These are phyloP conservation scores for Drosophila subquinaria DNA, from an alignment of 2,888 invertebrate species.

Conservation along the genomic window DNA sequence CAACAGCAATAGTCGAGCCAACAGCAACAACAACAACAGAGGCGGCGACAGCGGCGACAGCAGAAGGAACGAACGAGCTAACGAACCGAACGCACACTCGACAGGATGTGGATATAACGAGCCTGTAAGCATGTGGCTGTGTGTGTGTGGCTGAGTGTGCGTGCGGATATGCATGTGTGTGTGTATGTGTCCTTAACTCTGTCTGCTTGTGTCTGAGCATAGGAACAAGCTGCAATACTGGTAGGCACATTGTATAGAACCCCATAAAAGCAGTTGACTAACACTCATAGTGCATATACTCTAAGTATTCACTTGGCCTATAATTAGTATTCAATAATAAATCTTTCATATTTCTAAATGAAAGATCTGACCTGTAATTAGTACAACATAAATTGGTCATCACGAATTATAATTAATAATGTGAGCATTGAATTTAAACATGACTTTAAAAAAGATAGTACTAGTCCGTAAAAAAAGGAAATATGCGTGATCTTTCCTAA, in stretches of 20 bases:
- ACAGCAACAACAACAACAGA: slow-evolving; percentile 21
- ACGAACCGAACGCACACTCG: slow-evolving; percentile 71
- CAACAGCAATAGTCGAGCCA: slow-evolving; percentile 26
- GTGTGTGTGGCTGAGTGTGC: background rate
- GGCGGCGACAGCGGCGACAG: slow-evolving; percentile 14
- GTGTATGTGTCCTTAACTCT: slow-evolving; percentile 31
- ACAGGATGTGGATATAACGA: slow-evolving; percentile 77
- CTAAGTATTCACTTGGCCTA: slow-evolving; percentile 6
- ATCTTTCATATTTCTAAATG: background rate
- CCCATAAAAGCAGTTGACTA: background rate
- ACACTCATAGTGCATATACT: slow-evolving; percentile 32
- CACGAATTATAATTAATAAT: slow-evolving; percentile 5
- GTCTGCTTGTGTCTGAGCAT: slow-evolving; percentile 45
- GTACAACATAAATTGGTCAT: background rate
- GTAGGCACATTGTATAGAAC: slow-evolving; percentile 36
- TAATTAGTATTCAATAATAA: background rate
- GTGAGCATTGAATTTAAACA: background rate
- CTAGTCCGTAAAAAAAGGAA: background rate
- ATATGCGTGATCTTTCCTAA: too few relatives aligned
- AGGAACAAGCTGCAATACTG: slow-evolving; percentile 61
- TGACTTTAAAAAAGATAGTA: background rate
- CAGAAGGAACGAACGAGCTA: slow-evolving; percentile 66
- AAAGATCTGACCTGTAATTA: background rate
- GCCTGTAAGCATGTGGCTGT: slow-evolving; percentile 40
- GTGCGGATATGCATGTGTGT: slow-evolving; percentile 7